Percentiles rank a stretch among this genome's conserved stretches.
Conservation (phyloP, 2,888 invertebrate species). For the Athetis lepigone region DNA sequence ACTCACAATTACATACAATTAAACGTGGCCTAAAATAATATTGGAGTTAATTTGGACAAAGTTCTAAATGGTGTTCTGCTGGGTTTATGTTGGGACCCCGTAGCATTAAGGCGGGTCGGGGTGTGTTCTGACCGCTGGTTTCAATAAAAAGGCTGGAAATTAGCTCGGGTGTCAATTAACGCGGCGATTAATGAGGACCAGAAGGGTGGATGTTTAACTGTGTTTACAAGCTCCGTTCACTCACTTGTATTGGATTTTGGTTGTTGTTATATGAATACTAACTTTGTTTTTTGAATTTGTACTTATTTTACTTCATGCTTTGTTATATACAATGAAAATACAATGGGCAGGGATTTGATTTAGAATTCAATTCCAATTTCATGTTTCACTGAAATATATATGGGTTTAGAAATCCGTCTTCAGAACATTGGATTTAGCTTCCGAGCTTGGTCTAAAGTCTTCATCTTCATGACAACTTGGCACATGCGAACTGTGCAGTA, state of each 20-base stretch:
- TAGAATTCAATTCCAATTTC: neutral
- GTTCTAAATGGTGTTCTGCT: conserved; percentile 62
- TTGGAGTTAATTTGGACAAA: conserved; percentile 70
- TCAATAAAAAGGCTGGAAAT: conserved; percentile 63
- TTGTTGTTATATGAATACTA: conserved; percentile 19
- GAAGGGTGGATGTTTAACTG: conserved; percentile 40
- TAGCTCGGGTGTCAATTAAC: conserved; percentile 62
- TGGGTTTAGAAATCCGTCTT: conserved; percentile 5
- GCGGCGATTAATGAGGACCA: conserved; percentile 56
- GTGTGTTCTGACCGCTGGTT: conserved; percentile 52
- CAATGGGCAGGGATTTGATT: too few species aligned
- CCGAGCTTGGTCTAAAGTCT: conserved; percentile 7
- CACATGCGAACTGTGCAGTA: conserved; percentile 26
- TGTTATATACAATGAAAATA: neutral
- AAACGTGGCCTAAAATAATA: conserved; percentile 76
- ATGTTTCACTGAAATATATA: neutral
- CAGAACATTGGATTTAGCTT: neutral
- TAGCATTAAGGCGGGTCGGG: conserved; percentile 42
- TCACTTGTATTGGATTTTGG: conserved; percentile 31
- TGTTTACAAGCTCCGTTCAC: conserved; percentile 42
- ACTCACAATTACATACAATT: conserved; percentile 73
- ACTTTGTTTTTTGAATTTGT: conserved; percentile 11
- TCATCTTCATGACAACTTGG: conserved; percentile 31
- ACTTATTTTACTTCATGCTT: conserved; percentile 2
- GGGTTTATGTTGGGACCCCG: conserved; percentile 61